Conservation (phyloP, 2,888 invertebrate species). For the Monopis laevigella region DNA sequence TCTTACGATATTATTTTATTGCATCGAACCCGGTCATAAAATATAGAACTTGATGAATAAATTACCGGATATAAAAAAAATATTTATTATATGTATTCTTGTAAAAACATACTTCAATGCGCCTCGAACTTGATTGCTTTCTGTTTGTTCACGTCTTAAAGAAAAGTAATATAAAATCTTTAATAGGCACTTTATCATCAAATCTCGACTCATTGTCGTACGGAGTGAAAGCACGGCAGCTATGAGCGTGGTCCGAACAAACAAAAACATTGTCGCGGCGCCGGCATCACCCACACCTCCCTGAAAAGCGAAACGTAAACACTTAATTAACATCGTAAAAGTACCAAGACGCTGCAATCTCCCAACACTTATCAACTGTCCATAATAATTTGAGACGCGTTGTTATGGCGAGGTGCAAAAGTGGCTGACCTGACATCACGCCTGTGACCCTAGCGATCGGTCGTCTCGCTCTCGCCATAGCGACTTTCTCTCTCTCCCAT, state of each 20-base stretch:
- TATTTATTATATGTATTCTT: too few relatives aligned
- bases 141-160: slow-evolving; percentile 2
- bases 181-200: slow-evolving; percentile 10
- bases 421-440: slow-evolving; percentile 70
- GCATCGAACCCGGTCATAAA: too few relatives aligned
- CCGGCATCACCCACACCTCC: slow-evolving; percentile 7
- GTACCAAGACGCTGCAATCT: slow-evolving; percentile 61
- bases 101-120: too few relatives aligned
- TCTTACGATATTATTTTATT: slow-evolving; percentile 1
- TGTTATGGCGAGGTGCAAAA: slow-evolving; percentile 69
- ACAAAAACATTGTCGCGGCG: slow-evolving; percentile 25
- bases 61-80: too few relatives aligned
- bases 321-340: slow-evolving; percentile 64
- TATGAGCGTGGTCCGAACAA: slow-evolving; percentile 27
- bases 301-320: slow-evolving; percentile 36
- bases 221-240: slow-evolving; percentile 34
- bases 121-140: slow-evolving; percentile 9
- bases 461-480: slow-evolving; percentile 34
- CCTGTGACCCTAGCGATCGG: slow-evolving; percentile 56
- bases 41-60: too few relatives aligned
- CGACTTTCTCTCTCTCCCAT: slow-evolving; percentile 47
- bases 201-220: slow-evolving; percentile 10
- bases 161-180: slow-evolving; percentile 7
- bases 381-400: slow-evolving; percentile 69
- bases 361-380: slow-evolving; percentile 66